Conservation (phyloP, 2,888 invertebrate species). For the Lysandra bellargus region DNA sequence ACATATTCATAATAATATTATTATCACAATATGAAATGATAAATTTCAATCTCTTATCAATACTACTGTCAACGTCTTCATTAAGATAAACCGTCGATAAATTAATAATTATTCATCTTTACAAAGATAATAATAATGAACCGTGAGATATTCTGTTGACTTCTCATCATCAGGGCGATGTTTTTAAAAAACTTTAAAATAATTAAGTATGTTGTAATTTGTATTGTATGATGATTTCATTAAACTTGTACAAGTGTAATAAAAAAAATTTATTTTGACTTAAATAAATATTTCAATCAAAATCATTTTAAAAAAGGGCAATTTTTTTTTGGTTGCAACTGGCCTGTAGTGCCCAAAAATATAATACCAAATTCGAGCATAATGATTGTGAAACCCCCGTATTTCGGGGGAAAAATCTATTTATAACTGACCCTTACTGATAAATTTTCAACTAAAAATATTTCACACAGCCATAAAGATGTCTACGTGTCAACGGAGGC, state of each 20-base stretch:
- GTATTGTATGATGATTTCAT: too few species aligned
- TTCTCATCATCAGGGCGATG: too few species aligned
- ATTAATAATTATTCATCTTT: background rate
- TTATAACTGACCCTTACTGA: slow-evolving; percentile 31
- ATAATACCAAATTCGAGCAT: background rate
- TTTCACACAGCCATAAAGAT: slow-evolving; percentile 54
- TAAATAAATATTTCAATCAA: too few species aligned
- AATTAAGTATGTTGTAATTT: too few species aligned
- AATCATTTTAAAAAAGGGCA: too few species aligned
- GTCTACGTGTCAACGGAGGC: slow-evolving; percentile 71
- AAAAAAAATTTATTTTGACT: too few species aligned
- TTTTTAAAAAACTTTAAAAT: too few species aligned
- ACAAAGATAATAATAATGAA: background rate
- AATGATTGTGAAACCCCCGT: background rate
- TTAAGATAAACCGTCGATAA: background rate
- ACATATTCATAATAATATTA: background rate
- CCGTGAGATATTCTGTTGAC: background rate
- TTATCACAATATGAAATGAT: background rate
- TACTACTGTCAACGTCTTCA: background rate
- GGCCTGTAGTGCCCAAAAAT: background rate
- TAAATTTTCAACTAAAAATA: slow-evolving; percentile 29
- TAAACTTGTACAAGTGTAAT: too few species aligned
- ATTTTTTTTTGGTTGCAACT: too few species aligned
- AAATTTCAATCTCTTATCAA: background rate
- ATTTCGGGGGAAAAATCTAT: slow-evolving; percentile 21